Conservation (phyloP, 2,113 vertebrate species). For the Pholis gunnellus region DNA sequence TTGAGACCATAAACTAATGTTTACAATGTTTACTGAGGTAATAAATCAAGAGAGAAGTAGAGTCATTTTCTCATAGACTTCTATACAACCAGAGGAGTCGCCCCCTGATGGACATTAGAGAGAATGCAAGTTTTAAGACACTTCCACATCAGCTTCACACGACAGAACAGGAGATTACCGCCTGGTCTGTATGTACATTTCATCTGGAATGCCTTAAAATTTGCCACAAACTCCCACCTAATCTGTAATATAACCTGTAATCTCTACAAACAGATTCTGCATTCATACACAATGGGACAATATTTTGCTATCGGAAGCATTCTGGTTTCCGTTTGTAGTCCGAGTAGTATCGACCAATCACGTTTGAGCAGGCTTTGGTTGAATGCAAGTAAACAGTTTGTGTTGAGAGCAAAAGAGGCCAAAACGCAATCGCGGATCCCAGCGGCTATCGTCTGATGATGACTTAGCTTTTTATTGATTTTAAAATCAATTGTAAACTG, state of each 20-base stretch:
- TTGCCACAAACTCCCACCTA: too few species aligned
- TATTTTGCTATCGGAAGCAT: too few species aligned
- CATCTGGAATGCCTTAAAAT: not conserved
- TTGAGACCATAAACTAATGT: too few species aligned
- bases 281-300: too few species aligned
- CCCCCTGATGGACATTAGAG: not conserved
- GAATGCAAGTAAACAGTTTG: not conserved
- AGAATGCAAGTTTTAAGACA: not conserved
- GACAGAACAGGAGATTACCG: not conserved
- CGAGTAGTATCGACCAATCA: not conserved
- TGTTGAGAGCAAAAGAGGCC: not conserved
- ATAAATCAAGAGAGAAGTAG: too few species aligned
- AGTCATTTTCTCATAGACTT: too few species aligned
- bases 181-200: not conserved
- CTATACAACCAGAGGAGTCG: not conserved
- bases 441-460: too few species aligned
- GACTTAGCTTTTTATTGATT: not conserved
- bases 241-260: not conserved
- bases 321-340: too few species aligned
- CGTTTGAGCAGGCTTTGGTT: not conserved
- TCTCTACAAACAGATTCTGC: not conserved
- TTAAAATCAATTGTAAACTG: not conserved
- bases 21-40: too few species aligned
- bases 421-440: not conserved
- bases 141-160: too few species aligned